phyloP scores from a whole-genome alignment of 2,113 vertebrate species.

The Gobius niger region DNA sequence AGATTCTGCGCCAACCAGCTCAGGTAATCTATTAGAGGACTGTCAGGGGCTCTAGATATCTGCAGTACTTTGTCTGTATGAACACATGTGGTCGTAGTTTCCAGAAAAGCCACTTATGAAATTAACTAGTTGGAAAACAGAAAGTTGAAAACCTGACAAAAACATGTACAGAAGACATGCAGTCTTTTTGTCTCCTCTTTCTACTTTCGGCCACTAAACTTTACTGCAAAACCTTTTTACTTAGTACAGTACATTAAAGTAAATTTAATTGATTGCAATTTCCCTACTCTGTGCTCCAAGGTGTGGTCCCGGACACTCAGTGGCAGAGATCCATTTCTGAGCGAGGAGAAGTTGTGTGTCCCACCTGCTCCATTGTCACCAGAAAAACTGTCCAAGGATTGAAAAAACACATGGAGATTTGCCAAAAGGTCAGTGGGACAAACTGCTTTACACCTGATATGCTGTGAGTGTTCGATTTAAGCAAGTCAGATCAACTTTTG shows the following conservation, averaged over 20 bases:
- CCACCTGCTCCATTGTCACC: constrained; percentile 88
- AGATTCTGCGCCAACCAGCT: constrained; percentile 65
- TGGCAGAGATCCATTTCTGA: constrained; percentile 90
- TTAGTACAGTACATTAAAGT: background rate
- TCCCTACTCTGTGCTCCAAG: constrained; percentile 41
- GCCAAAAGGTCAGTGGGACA: constrained; percentile 86
- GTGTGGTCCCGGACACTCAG: constrained; percentile 79
- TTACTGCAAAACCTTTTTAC: background rate
- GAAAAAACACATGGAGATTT: constrained; percentile 98
- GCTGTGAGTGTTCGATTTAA: background rate
- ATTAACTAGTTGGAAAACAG: too few relatives aligned
- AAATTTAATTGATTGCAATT: background rate
- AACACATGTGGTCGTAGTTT: too few relatives aligned
- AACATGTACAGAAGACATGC: too few relatives aligned
- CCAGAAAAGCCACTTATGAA: too few relatives aligned
- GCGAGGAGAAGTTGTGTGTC: constrained; percentile 88
- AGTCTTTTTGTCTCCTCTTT: too few relatives aligned
- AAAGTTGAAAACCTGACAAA: too few relatives aligned
- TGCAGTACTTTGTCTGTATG: too few relatives aligned
- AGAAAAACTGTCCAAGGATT: constrained; percentile 91
- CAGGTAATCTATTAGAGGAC: constrained; percentile 56
- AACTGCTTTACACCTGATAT: background rate
- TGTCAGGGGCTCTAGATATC: too few relatives aligned
- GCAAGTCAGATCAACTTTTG: too few relatives aligned
- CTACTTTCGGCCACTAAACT: background rate